Base-by-base conservation (phyloP, 2,113 vertebrate genomes). In the Oreochromis spilurus region DNA sequence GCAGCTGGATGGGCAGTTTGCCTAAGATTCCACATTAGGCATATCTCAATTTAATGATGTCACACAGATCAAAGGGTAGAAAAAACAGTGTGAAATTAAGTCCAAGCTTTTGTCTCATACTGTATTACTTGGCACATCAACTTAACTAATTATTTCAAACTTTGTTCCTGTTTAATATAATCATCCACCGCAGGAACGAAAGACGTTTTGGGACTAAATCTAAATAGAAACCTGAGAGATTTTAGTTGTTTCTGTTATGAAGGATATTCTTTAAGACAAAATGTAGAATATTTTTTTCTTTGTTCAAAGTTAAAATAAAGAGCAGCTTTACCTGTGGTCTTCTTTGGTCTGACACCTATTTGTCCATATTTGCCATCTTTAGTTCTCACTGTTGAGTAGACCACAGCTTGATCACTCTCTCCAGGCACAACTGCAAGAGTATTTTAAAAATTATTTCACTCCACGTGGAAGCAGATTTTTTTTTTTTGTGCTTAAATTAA, bases 381-480 rank as follows among this genome's bases (percentile, higher is more conserved):
- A 0, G 12, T 40, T 70, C n/a, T 43, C 65, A 70, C 36, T 43
- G 65, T 43, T 43, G 65, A 43, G 65, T 70, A 70, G n/a, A 43
- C 65, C n/a, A 40, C n/a, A 14, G 36, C 36, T 70, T 7, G 0
- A 13, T 70, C 65, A 70, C 36, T 70, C 21, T 43, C 65, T 24
- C 12, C 12, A 70, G 7, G 12, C 19, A 40, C 36, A 67, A n/a
- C 62, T 67, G 62, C 2, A 67, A 67, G 6, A 67, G 65, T 0
- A 0, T 40, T 70, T 14, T 0, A 14, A 58, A 11, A 21, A 4
- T 3, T 7, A 62, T 67, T 67, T 0, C 0, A 0, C 19, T 67
- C 36, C 62, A 67, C 0, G 11, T 0, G 34, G 62, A 21, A 70
- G 0, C 12, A 43, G 11, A 70, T 70, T 70, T 36, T 4, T 9